Conservation (phyloP, 37 sponge, comb jelly and placozoan genomes). For the Eunapius fragilis region DNA sequence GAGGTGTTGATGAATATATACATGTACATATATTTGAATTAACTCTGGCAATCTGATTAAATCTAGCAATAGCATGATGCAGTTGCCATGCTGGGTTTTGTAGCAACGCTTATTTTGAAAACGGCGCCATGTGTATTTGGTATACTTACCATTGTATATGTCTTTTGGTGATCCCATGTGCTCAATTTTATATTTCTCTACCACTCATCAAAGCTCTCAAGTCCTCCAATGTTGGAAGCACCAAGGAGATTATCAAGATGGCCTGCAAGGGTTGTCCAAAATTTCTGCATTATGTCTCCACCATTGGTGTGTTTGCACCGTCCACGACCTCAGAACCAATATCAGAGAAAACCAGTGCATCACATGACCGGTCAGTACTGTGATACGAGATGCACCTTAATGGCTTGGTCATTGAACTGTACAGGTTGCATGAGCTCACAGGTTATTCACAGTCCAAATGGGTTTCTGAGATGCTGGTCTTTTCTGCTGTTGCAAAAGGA, state of each 20-base stretch:
- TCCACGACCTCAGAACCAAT: neutral
- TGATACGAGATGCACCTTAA: neutral
- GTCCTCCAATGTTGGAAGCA: slow-evolving; percentile 39
- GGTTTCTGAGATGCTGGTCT: slow-evolving; percentile 50
- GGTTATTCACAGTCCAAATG: slow-evolving; percentile 67
- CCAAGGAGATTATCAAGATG: slow-evolving; percentile 36
- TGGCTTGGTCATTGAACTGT: no score
- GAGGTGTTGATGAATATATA: no score
- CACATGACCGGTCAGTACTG: neutral
- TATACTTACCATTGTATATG: no score
- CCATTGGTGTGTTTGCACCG: slow-evolving; percentile 30
- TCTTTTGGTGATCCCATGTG: no score
- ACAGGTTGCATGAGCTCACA: slow-evolving; percentile 14
- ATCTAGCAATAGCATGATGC: no score
- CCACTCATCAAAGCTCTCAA: no score
- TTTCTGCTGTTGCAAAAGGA: slow-evolving; percentile 7
- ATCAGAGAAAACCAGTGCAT: neutral
- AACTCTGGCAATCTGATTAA: no score
- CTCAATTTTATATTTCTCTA: no score
- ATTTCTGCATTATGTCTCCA: slow-evolving; percentile 52
- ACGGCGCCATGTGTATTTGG: no score
- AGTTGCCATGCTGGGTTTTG: no score
- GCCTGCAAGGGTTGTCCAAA: slow-evolving; percentile 18
- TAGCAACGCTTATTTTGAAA: no score
- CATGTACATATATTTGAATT: no score